Evolutionary conservation across 2,113 vertebrate genomes (phyloP).

Genomic region (Tylochromis polylepis): DNA sequence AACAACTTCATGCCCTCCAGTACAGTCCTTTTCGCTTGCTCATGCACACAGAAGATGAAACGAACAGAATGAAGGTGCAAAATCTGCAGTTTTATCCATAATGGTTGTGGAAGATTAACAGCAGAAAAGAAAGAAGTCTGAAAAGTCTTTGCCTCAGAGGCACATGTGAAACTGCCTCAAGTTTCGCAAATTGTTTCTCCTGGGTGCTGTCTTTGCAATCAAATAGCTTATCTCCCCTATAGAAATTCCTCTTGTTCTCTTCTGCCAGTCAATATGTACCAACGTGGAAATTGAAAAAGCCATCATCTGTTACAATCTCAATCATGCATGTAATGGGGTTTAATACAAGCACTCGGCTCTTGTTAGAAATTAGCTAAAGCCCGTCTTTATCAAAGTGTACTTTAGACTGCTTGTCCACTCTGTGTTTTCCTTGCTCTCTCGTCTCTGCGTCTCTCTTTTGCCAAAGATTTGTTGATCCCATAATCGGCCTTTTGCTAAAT

Average conservation of each 20-base stretch:
- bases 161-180: background rate
- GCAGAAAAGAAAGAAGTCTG: background rate
- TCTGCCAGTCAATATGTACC: constrained; percentile 22
- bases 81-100: constrained; percentile 12
- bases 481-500: background rate
- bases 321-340: background rate
- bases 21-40: background rate
- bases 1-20: background rate
- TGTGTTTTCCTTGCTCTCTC: background rate
- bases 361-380: background rate
- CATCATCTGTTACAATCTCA: constrained; percentile 30
- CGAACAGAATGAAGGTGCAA: background rate
- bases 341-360: background rate
- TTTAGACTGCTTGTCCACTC: background rate
- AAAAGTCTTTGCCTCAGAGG: background rate
- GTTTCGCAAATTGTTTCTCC: constrained; percentile 8
- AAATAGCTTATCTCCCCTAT: constrained; percentile 15
- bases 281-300: constrained; percentile 27
- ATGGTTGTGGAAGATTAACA: background rate
- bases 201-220: constrained; percentile 1
- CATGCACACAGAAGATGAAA: background rate
- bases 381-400: background rate
- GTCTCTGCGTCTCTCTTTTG: background rate
- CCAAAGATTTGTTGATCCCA: background rate
- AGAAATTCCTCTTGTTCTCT: constrained; percentile 2